Evolutionary conservation across 2,113 vertebrate genomes (phyloP).

Genomic region (Phalacrocorax aristotelis): DNA sequence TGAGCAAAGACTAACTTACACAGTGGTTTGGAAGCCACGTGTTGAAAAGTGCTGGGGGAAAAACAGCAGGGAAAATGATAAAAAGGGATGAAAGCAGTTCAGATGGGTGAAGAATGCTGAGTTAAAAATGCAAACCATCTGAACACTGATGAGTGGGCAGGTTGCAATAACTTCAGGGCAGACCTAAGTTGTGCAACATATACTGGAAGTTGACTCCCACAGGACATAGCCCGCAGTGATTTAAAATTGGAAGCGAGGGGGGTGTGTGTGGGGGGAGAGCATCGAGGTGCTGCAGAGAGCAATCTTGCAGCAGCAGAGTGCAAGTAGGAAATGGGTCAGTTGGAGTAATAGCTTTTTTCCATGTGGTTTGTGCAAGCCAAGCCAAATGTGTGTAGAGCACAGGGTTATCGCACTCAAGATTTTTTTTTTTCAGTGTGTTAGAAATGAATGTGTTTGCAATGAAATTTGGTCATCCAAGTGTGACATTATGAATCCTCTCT

Average conservation of each 20-base stretch:
- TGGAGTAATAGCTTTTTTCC: conserved; percentile 3
- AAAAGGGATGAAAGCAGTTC: conserved; percentile 3
- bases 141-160: background rate
- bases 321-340: conserved; percentile 24
- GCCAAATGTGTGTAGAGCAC: background rate
- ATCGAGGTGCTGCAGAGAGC: background rate
- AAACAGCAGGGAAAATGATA: background rate
- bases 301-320: background rate
- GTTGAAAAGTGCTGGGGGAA: conserved; percentile 48
- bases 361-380: background rate
- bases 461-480: background rate
- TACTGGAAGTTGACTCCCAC: background rate
- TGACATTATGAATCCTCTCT: background rate
- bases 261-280: background rate
- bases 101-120: background rate
- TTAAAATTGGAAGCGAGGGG: background rate
- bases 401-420: background rate
- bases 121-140: conserved; percentile 37
- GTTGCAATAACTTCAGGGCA: background rate
- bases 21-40: conserved; percentile 53
- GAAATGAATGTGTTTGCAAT: background rate
- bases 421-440: background rate
- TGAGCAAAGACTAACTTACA: conserved; percentile 33
- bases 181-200: background rate
- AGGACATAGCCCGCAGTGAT: background rate